A percentile compares a stretch with the other conserved stretches of the same genome.
Evolutionary conservation across 2,113 vertebrate genomes (phyloP).

Genomic region (Rhodinocichla rosea): DNA sequence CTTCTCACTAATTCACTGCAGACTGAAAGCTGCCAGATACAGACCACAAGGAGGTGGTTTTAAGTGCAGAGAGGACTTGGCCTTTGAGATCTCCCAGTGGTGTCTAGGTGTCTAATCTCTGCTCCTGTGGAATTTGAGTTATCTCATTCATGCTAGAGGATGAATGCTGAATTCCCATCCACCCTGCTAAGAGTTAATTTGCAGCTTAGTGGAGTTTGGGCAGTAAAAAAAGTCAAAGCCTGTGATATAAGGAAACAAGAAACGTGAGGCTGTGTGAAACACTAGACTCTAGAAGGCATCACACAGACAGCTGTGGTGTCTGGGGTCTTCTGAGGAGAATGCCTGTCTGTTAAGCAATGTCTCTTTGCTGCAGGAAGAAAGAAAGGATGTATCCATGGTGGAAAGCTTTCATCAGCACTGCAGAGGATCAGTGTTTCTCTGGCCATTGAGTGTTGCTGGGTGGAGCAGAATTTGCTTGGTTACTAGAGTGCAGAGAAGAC

Average conservation of each 20-base stretch:
- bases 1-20: not conserved
- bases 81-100: not conserved
- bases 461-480: not conserved
- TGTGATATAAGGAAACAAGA: not conserved
- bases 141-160: not conserved
- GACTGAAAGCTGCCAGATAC: not conserved
- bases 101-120: not conserved
- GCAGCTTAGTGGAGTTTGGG: not conserved
- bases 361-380: not conserved
- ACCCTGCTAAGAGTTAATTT: not conserved
- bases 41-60: not conserved
- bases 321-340: not conserved
- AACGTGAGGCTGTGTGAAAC: not conserved
- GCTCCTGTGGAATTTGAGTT: not conserved
- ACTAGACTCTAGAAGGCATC: not conserved
- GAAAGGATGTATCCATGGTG: not conserved
- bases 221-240: not conserved
- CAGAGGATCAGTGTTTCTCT: not conserved
- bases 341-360: not conserved
- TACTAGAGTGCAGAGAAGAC: not conserved
- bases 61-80: not conserved
- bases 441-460: not conserved
- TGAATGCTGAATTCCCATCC: not conserved
- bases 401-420: not conserved
- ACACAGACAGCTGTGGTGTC: not conserved